These are phyloP conservation scores for Lycocerus yunnanus DNA, from an alignment of 2,888 invertebrate genomes.

Conservation along the genomic window DNA sequence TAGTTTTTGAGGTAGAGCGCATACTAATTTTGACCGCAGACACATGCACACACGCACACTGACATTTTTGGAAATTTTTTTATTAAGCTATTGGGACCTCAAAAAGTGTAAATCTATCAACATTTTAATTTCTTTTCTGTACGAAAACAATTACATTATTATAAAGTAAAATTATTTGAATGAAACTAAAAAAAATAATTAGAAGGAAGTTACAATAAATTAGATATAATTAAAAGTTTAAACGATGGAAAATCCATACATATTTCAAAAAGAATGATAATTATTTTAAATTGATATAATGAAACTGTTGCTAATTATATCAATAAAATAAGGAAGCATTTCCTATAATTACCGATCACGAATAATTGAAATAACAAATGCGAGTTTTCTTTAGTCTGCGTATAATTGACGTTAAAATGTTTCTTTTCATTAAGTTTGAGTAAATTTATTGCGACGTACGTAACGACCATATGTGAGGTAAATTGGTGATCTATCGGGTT, in stretches of 20 bases:
- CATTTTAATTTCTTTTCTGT: no score
- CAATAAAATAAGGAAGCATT: background rate
- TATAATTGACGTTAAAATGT: conserved; percentile 29
- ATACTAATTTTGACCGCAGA: no score
- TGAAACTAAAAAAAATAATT: background rate
- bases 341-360: background rate
- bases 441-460: conserved; percentile 49
- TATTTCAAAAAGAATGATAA: background rate
- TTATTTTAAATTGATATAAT: background rate
- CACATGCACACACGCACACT: no score
- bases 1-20: no score
- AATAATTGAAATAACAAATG: conserved; percentile 4
- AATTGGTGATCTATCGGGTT: conserved; percentile 51
- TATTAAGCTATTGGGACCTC: no score
- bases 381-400: conserved; percentile 4
- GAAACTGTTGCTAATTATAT: background rate
- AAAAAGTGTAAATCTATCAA: no score
- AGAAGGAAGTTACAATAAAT: background rate
- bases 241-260: background rate
- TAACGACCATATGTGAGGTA: conserved; percentile 52
- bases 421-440: conserved; percentile 42
- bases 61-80: no score
- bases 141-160: no score
- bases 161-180: no score
- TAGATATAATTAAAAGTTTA: background rate